These are phyloP conservation scores for Ostrea edulis DNA, from an alignment of 1,140 invertebrate genomes.

Conservation along the genomic window DNA sequence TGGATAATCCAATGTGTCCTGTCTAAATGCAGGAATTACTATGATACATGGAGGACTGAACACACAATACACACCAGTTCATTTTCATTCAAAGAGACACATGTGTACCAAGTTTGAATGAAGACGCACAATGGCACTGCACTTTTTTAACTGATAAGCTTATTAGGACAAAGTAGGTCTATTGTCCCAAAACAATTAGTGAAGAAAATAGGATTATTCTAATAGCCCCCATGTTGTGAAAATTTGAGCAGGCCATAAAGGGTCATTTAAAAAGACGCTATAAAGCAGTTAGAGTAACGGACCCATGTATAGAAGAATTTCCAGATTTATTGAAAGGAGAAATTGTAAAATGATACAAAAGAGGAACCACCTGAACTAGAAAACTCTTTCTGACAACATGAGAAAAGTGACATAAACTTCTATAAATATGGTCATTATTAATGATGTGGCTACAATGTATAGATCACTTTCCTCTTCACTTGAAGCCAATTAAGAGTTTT, in stretches of 20 bases:
- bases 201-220: slow-evolving; percentile 39
- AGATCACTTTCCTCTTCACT: background rate
- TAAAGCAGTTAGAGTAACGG: slow-evolving; percentile 26
- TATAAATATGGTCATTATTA: too few relatives aligned
- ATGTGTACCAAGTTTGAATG: slow-evolving; percentile 34
- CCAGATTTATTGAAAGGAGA: background rate
- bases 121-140: slow-evolving; percentile 14
- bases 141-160: slow-evolving; percentile 39
- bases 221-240: slow-evolving; percentile 36
- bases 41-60: background rate
- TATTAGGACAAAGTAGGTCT: slow-evolving; percentile 36
- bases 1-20: slow-evolving; percentile 23
- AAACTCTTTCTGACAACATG: too few relatives aligned
- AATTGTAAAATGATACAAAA: background rate
- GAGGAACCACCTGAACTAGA: background rate
- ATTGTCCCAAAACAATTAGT: slow-evolving; percentile 34
- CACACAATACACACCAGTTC: slow-evolving; percentile 1
- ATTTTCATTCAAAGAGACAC: slow-evolving; percentile 36
- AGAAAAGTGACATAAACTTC: too few relatives aligned
- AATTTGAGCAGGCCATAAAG: background rate
- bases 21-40: background rate
- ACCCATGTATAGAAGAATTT: background rate
- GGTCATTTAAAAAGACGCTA: slow-evolving; percentile 24
- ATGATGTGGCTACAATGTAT: background rate
- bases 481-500: background rate